Base-by-base conservation (phyloP, 2,888 invertebrate species). In the Eulithis prunata region DNA sequence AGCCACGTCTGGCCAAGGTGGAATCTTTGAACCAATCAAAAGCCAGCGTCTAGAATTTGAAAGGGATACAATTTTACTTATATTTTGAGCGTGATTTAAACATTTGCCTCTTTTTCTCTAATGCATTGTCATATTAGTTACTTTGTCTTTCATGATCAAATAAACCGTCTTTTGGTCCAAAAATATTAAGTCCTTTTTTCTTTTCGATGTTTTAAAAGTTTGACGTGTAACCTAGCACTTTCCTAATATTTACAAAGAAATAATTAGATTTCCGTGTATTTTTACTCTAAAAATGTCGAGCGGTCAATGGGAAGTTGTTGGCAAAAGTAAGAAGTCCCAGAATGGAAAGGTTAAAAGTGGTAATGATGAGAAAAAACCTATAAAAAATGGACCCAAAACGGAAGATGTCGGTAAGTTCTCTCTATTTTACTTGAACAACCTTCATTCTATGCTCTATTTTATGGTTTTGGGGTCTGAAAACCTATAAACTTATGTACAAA, bases 251-350 rank as follows among this genome's bases (percentile, higher is more conserved):
- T 91, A 89, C 87, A 84, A 86, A 84, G 84, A 81, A 78, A 80
- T 80, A 68, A 74, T 77, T 73, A 72, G 71, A 76, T 75, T 76
- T 75, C 72, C 73, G 55, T 58, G 49, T 60, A 73, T 71, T 79
- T 79, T 72, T 64, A 73, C 69, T 68, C 14, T 70, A 78, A 89
- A 71, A 75, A 93, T 93, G 92, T 91, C 92, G 73, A 90, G 84
- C 76, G 94, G 94, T 80, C 95, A 95, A 87, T 96, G 96, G 96
- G 95, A 95, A 94, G 94, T 95, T 75, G 96, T 96, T 66, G 94
- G 95, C 56, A 96, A 95, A 83, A 94, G 93, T 74, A 96, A 96
- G 82, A 93, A 93, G 80, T 85, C 90, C 52, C 91, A 95, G 89
- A 84, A 93, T 91, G 88, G 87, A 69, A 93, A 93, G 75, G 84